A percentile compares a stretch with the other conserved stretches of the same genome.
Evolutionary conservation across 2,888 invertebrate genomes (phyloP).

Genomic region (Thyatira batis): DNA sequence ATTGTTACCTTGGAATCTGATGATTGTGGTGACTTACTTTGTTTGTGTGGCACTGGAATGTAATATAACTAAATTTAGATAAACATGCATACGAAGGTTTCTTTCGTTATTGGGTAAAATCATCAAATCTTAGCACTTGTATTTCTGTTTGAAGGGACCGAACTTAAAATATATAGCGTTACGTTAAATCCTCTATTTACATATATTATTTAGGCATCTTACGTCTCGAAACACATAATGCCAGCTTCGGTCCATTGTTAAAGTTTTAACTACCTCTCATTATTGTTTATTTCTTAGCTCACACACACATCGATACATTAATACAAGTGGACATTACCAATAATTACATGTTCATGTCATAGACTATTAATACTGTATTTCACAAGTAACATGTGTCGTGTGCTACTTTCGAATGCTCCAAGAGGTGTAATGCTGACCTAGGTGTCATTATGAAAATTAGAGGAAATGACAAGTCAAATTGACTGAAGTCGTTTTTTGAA

Average conservation of each 20-base stretch:
- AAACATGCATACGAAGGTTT: too few relatives aligned
- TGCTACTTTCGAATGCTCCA: neutral
- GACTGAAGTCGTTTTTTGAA: neutral
- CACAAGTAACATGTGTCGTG: neutral
- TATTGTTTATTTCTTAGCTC: neutral
- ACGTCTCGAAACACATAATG: too few relatives aligned
- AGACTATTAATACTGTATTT: neutral
- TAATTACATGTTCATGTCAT: neutral
- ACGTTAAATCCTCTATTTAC: too few relatives aligned
- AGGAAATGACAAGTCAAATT: neutral
- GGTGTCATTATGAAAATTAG: neutral
- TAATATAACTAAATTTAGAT: too few relatives aligned
- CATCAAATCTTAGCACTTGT: too few relatives aligned
- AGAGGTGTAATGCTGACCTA: neutral
- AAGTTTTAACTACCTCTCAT: neutral
- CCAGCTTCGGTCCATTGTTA: neutral
- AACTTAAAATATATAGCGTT: too few relatives aligned
- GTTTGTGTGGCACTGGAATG: neutral
- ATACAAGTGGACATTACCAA: neutral
- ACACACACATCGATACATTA: neutral
- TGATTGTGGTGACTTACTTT: conserved; percentile 7
- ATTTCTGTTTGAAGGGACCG: too few relatives aligned
- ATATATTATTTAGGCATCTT: too few relatives aligned
- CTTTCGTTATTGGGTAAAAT: too few relatives aligned
- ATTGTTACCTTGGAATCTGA: conserved; percentile 42